A percentile compares a stretch with the other conserved stretches of the same genome.
Conservation (phyloP, 1,140 invertebrate species). For the Drosophila lowei region DNA sequence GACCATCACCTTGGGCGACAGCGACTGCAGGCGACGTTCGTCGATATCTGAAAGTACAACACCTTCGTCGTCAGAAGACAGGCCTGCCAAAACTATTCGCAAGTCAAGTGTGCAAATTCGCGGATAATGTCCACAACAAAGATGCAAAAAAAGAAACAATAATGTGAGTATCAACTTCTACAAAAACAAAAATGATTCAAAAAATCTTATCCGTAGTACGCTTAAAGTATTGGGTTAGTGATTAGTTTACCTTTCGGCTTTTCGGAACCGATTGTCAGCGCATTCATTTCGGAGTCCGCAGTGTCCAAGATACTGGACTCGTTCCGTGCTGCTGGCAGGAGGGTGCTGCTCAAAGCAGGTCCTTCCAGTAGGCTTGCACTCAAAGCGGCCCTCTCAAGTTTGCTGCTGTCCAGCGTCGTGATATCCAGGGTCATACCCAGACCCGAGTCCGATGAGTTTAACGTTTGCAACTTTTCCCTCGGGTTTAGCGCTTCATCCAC, state of each 20-base stretch:
- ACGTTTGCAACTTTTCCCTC: conserved; percentile 1
- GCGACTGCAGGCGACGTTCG: conserved; percentile 42
- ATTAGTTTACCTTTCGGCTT: conserved; percentile 58
- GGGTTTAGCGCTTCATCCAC: background rate
- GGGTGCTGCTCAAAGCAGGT: conserved; percentile 41
- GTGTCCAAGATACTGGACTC: conserved; percentile 44
- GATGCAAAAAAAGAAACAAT: conserved; percentile 46
- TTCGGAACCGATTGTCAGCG: background rate
- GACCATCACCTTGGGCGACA: conserved; percentile 54
- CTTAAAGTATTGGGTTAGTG: conserved; percentile 15
- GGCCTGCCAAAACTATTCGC: conserved; percentile 48
- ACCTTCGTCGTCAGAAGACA: conserved; percentile 74
- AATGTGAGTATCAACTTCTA: conserved; percentile 54
- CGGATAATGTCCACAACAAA: conserved; percentile 48
- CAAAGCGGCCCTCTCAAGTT: background rate
- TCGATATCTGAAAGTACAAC: conserved; percentile 74
- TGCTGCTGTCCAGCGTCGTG: conserved; percentile 5
- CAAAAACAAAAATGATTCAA: conserved; percentile 46
- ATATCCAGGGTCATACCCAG: conserved; percentile 7
- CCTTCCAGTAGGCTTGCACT: conserved; percentile 29
- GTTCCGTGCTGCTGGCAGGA: conserved; percentile 18
- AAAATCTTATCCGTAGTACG: conserved; percentile 61
- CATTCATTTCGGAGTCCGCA: background rate
- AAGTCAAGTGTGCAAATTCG: conserved; percentile 43
- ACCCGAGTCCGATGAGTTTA: conserved; percentile 36